Conservation (phyloP, 1,140 invertebrate species). For the Schlechtendalia chinensis region DNA sequence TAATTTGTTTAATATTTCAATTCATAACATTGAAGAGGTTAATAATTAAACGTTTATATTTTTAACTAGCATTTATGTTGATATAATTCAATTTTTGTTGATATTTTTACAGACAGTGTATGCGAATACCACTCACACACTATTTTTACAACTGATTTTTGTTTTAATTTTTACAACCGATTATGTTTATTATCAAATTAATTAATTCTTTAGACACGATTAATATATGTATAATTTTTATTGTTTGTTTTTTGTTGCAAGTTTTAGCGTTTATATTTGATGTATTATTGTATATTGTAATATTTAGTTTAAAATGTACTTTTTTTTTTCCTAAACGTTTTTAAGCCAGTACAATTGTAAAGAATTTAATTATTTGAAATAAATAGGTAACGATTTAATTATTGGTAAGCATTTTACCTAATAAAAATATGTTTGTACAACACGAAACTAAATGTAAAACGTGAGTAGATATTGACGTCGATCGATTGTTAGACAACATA, state of each 20-base stretch:
- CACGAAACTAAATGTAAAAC: neutral
- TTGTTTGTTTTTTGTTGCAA: conserved; percentile 6
- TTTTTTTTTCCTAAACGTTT: conserved; percentile 18
- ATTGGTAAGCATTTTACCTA: conserved; percentile 43
- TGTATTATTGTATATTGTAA: conserved; percentile 19
- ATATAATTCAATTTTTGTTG: neutral
- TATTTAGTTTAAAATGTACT: conserved; percentile 23
- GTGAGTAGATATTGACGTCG: too few species aligned
- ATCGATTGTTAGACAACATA: too few species aligned
- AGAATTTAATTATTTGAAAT: conserved; percentile 29
- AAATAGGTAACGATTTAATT: conserved; percentile 41
- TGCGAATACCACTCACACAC: too few species aligned
- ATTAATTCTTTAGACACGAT: neutral
- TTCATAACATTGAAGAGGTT: too few species aligned
- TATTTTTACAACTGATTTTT: conserved; percentile 12
- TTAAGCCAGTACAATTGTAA: neutral
- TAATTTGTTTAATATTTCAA: too few species aligned
- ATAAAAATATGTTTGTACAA: conserved; percentile 12
- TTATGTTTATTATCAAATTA: neutral
- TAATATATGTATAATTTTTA: neutral
- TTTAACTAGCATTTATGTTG: neutral
- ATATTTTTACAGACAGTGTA: conserved; percentile 6
- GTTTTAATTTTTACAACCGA: conserved; percentile 13
- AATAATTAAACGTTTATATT: neutral
- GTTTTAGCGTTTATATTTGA: conserved; percentile 19